phyloP scores from a whole-genome alignment of 2,888 invertebrate species.

The Apoda limacodes region DNA sequence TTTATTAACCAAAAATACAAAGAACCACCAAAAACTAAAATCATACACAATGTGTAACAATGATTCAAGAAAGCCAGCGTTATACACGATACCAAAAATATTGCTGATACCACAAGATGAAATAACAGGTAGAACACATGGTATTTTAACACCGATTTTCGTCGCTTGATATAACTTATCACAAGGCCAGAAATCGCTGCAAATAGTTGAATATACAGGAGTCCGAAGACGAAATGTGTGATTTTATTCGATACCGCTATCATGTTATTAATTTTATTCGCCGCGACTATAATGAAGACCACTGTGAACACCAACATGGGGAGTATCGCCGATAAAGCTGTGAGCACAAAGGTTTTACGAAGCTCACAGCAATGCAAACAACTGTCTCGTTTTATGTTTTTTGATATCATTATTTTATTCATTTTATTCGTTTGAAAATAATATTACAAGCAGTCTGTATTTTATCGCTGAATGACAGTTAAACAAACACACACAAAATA shows the following conservation, averaged over 20 bases:
- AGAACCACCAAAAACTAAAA: constrained; percentile 24
- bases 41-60: constrained; percentile 21
- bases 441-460: no score
- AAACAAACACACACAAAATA: no score
- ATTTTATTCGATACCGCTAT: background rate
- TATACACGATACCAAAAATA: constrained; percentile 30
- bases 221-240: constrained; percentile 7
- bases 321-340: constrained; percentile 39
- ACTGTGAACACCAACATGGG: constrained; percentile 42
- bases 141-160: constrained; percentile 30
- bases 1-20: no score
- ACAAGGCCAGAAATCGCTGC: constrained; percentile 37
- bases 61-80: constrained; percentile 31
- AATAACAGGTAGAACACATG: constrained; percentile 39
- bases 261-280: no score
- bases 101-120: constrained; percentile 30
- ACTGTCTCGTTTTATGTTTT: no score
- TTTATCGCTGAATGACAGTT: no score
- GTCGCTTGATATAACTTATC: constrained; percentile 32
- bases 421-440: no score
- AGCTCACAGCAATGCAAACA: constrained; percentile 36
- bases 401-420: no score
- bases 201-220: constrained; percentile 42
- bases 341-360: constrained; percentile 31
- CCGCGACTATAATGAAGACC: constrained; percentile 25